Evolutionary conservation across 2,888 invertebrate species (phyloP), one percentile per base, ranked within the genome.

Genomic region (Ectropis crepuscularia): DNA sequence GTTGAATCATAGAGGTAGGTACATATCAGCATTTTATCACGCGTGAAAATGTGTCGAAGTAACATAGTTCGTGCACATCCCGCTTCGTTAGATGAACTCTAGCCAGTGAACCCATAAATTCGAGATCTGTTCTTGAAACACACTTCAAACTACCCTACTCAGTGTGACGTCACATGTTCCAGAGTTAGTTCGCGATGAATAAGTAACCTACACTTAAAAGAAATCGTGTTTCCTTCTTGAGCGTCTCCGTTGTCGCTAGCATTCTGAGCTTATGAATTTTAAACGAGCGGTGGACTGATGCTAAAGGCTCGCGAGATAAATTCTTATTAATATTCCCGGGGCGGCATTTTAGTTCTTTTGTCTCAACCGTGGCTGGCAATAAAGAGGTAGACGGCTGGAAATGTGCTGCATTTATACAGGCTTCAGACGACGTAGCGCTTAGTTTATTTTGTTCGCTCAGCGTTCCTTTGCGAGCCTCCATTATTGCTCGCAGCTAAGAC

Each of bases 331-430:
- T 87, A 88, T 89, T 87, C 84, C 81, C 79, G 78, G 71, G 78
- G 82, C 77, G 79, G 71, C 77, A 81, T 85, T 86, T 87, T 82
- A 84, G 78, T 86, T 86, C 87, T 88, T 90, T 90, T 91, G 90
- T 90, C 85, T 89, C 78, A 63, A 61, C 77, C 79, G 80, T 81
- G 79, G 76, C 81, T 77, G 82, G 88, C 89, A 89, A 88, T 90
- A 89, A 90, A 89, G 89, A 86, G 87, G 85, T 85, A 85, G 88
- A 83, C 80, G 86, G 79, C 83, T 85, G 86, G 77, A 89, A 90
- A 88, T 89, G 87, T 85, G 88, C 89, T 85, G 88, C 88, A 87
- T 88, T 89, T 88, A 89, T 87, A 84, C 83, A 86, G 87, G 85
- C 82, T 82, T 76, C 80, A 79, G 80, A 75, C 78, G 80, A 67